A percentile compares a stretch with the other conserved stretches of the same genome.
Evolutionary conservation across 92 coral and sea anemone species (phyloP).

Genomic region (Epizoanthus scotinus): DNA sequence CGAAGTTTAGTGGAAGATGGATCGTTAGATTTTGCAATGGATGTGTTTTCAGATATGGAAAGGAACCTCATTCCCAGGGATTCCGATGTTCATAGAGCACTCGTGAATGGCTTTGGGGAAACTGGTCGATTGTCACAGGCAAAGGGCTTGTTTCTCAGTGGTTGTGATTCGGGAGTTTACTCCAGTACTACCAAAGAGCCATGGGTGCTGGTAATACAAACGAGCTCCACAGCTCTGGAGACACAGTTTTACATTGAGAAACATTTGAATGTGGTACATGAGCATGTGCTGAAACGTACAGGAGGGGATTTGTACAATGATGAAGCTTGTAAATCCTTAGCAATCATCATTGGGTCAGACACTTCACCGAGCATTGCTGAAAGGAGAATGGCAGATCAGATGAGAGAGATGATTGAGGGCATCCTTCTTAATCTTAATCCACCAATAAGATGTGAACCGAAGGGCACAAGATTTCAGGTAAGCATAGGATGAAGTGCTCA

Average conservation of each 20-base stretch:
- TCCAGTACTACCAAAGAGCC: conserved; percentile 48
- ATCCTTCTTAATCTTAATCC: conserved; percentile 27
- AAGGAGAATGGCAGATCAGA: conserved; percentile 34
- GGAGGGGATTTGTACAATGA: conserved; percentile 60
- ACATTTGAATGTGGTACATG: conserved; percentile 60
- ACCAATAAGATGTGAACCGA: conserved; percentile 22
- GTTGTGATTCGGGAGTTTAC: conserved; percentile 65
- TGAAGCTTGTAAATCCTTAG: conserved; percentile 47
- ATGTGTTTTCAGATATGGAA: conserved; percentile 58
- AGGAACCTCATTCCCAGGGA: conserved; percentile 54
- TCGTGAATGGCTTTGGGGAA: conserved; percentile 67
- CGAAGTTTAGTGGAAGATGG: conserved; percentile 48
- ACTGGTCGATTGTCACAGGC: conserved; percentile 57
- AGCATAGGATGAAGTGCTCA: too few relatives aligned
- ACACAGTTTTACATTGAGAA: conserved; percentile 70
- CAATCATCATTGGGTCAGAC: conserved; percentile 54
- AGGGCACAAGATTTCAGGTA: conserved; percentile 30
- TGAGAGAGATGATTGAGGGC: conserved; percentile 16
- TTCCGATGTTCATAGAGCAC: conserved; percentile 55
- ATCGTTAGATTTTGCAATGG: conserved; percentile 56
- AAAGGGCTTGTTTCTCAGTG: conserved; percentile 58
- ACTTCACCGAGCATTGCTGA: conserved; percentile 1
- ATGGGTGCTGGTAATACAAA: conserved; percentile 62
- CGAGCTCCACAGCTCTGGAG: conserved; percentile 66
- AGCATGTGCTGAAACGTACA: conserved; percentile 45